Evolutionary conservation across 2,113 vertebrate genomes (phyloP).

Genomic region (Blennius ocellaris): DNA sequence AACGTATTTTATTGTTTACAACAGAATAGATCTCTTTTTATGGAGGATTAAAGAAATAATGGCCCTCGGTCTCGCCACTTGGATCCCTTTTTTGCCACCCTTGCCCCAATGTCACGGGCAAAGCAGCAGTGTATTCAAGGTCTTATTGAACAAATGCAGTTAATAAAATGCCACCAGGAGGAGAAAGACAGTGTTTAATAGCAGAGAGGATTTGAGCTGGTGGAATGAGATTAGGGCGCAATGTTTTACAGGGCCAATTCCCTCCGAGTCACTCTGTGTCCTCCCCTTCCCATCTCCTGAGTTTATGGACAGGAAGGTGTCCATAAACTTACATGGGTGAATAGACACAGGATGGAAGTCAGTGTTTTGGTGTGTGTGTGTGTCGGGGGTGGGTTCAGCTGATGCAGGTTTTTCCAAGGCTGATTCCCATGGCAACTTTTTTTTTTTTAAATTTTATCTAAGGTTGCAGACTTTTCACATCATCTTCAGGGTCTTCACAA

Average conservation of each 20-base stretch:
- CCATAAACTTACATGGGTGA: constrained; percentile 70
- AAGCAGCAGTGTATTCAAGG: constrained; percentile 44
- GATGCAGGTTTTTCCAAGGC: constrained; percentile 37
- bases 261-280: constrained; percentile 31
- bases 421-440: constrained; percentile 11
- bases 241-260: constrained; percentile 67
- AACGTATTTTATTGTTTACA: constrained; percentile 36
- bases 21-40: constrained; percentile 39
- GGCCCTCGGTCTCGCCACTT: constrained; percentile 26
- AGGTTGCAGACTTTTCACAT: constrained; percentile 26
- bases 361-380: constrained; percentile 11
- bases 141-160: constrained; percentile 53
- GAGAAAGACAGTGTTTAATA: constrained; percentile 41
- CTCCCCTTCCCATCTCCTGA: constrained; percentile 42
- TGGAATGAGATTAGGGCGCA: constrained; percentile 57
- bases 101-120: constrained; percentile 36
- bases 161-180: constrained; percentile 55
- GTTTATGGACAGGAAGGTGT: constrained; percentile 66
- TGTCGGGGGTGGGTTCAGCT: constrained; percentile 22
- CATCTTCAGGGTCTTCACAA: neutral
- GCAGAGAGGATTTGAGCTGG: constrained; percentile 55
- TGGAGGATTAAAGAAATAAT: constrained; percentile 32
- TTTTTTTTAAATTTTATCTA: constrained; percentile 22
- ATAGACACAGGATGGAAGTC: constrained; percentile 23
- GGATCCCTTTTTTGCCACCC: neutral